Conservation (phyloP, 2,797 vertebrate genomes). For the Danio choprae region DNA sequence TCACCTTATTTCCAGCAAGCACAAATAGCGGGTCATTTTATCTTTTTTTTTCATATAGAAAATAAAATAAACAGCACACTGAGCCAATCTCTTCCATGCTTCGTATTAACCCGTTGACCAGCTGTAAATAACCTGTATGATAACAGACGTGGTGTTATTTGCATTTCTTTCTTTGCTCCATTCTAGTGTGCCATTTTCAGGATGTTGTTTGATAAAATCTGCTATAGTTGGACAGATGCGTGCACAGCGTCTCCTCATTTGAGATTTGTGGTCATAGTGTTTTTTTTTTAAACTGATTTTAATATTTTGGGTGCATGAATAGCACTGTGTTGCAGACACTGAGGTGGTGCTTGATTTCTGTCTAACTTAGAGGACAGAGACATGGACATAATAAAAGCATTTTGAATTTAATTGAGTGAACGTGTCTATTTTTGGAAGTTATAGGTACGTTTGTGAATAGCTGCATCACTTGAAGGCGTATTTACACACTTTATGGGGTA, state of each 20-base stretch:
- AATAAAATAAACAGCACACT: constrained; percentile 15
- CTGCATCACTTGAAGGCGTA: not conserved
- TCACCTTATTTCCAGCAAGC: not conserved
- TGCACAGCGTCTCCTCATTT: constrained; percentile 3
- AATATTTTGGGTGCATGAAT: not conserved
- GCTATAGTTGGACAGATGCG: not conserved
- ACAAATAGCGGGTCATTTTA: constrained; percentile 1
- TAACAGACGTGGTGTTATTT: constrained; percentile 66
- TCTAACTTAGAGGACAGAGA: not conserved
- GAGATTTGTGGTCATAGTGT: not conserved
- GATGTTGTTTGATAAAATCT: constrained; percentile 7
- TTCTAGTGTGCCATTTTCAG: constrained; percentile 39
- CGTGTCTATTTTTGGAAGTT: not conserved
- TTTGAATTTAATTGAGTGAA: constrained; percentile 13
- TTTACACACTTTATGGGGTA: not conserved
- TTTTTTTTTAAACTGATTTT: constrained; percentile 1
- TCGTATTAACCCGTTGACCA: constrained; percentile 50
- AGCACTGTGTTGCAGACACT: not conserved
- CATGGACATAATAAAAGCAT: not conserved
- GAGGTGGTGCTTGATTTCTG: not conserved
- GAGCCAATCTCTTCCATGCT: constrained; percentile 38
- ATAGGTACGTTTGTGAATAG: not conserved
- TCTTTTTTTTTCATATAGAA: not conserved
- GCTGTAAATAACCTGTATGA: constrained; percentile 76
- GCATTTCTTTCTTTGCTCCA: constrained; percentile 55